Conservation (phyloP, 2,797 vertebrate genomes). For the Bothrops alternatus region DNA sequence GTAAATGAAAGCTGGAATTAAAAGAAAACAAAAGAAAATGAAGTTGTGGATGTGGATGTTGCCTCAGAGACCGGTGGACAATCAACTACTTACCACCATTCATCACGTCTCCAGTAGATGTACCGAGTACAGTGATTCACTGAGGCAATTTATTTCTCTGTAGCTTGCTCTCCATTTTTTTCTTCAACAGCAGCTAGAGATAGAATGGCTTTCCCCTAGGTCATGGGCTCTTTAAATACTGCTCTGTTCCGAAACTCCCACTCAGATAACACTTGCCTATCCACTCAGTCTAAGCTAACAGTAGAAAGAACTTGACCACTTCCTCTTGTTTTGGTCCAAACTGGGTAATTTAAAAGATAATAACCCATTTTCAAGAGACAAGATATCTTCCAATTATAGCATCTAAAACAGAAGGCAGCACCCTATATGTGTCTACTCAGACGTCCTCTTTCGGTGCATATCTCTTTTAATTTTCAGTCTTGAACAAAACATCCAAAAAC, state of each 20-base stretch:
- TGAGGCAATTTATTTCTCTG: neutral
- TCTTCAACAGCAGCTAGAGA: neutral
- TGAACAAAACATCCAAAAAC: neutral
- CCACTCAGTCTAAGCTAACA: neutral
- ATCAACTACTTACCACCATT: neutral
- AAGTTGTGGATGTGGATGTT: neutral
- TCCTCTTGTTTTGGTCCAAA: neutral
- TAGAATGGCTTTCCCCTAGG: neutral
- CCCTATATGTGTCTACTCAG: neutral
- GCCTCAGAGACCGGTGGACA: neutral
- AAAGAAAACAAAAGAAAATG: neutral
- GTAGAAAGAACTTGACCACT: neutral
- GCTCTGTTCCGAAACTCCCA: neutral
- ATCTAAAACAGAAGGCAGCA: neutral
- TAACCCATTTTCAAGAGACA: neutral
- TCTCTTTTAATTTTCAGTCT: neutral
- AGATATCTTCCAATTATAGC: neutral
- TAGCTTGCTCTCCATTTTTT: neutral
- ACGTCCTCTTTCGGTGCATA: neutral
- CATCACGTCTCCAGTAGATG: neutral
- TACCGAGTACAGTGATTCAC: neutral
- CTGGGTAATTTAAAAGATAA: neutral
- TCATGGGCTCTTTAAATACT: neutral
- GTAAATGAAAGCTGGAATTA: neutral
- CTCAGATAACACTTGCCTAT: neutral